Conservation (phyloP, 1,140 invertebrate genomes). For the Pseudoatta argentina region DNA sequence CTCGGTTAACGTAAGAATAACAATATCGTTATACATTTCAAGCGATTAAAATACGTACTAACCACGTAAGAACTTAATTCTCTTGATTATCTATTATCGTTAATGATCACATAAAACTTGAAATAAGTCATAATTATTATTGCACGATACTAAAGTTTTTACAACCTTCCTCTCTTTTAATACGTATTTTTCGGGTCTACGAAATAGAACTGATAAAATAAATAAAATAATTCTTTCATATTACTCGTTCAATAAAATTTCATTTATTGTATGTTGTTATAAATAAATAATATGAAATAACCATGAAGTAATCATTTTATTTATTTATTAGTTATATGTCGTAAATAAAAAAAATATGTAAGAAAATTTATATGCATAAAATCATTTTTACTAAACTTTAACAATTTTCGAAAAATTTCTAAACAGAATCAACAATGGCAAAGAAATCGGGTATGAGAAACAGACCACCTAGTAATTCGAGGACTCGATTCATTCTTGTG, state of each 20-base stretch:
- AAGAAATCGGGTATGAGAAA: conserved; percentile 56
- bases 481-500: conserved; percentile 78
- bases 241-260: not conserved
- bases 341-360: not conserved
- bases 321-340: too few species aligned
- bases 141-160: not conserved
- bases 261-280: not conserved
- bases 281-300: too few species aligned
- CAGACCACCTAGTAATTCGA: conserved; percentile 78
- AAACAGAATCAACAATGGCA: conserved; percentile 23
- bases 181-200: not conserved
- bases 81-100: not conserved
- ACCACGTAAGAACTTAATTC: not conserved
- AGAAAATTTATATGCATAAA: not conserved
- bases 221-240: not conserved
- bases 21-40: not conserved
- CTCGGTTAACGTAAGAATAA: conserved; percentile 20
- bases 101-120: not conserved
- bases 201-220: not conserved
- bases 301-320: too few species aligned
- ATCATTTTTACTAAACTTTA: conserved; percentile 7
- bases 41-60: not conserved
- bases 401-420: conserved; percentile 20
- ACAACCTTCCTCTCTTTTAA: not conserved
- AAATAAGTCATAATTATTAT: not conserved